These are phyloP conservation scores for Cerastis leucographa DNA, from an alignment of 2,888 invertebrate genomes.

Conservation along the genomic window DNA sequence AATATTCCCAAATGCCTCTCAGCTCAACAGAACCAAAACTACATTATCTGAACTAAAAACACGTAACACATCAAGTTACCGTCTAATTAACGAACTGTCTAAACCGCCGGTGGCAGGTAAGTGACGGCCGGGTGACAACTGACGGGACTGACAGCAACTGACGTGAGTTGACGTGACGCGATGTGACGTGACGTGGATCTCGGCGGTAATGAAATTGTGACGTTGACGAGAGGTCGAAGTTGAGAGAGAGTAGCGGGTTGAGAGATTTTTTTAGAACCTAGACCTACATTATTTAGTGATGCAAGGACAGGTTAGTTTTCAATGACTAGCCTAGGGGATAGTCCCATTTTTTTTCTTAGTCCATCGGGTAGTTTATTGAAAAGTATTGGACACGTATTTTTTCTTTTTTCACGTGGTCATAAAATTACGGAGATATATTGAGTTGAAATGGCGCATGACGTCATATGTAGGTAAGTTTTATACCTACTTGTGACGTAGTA, in stretches of 20 bases:
- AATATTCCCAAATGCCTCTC: slow-evolving; percentile 31
- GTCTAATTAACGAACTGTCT: slow-evolving; percentile 88
- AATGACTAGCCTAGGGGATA: too few species aligned
- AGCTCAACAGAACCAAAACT: slow-evolving; percentile 46
- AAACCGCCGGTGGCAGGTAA: slow-evolving; percentile 83
- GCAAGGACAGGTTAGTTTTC: background rate
- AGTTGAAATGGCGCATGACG: too few species aligned
- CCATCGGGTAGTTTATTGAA: too few species aligned
- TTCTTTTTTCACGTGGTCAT: too few species aligned
- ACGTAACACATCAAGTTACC: slow-evolving; percentile 77
- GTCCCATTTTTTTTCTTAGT: too few species aligned
- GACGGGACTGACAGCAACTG: slow-evolving; percentile 72
- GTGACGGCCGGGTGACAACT: slow-evolving; percentile 76
- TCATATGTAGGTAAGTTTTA: too few species aligned
- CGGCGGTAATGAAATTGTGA: slow-evolving; percentile 88
- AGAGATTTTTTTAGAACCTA: background rate
- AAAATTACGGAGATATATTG: too few species aligned
- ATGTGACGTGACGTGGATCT: slow-evolving; percentile 78
- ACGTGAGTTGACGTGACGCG: slow-evolving; percentile 72
- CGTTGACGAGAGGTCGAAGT: slow-evolving; percentile 70
- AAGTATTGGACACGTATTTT: too few species aligned
- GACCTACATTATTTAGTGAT: background rate
- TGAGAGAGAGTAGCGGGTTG: slow-evolving; percentile 53
- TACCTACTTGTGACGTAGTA: too few species aligned
- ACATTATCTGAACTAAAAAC: slow-evolving; percentile 63